Conservation (phyloP, 2,797 vertebrate genomes). For the Smutsia temminckii region DNA sequence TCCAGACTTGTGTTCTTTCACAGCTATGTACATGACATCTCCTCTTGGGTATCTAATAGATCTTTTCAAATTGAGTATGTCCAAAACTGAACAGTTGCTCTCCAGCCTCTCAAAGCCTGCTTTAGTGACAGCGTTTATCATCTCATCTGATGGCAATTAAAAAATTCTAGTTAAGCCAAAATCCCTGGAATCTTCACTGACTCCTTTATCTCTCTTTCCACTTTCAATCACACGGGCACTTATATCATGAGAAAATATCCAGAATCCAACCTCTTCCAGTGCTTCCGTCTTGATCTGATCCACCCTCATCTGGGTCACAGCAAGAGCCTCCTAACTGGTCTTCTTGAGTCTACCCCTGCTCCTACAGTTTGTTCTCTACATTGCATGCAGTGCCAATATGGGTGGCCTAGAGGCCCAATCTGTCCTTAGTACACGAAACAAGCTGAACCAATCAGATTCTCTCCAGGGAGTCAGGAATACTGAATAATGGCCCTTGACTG, state of each 20-base stretch:
- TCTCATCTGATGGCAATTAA: not conserved
- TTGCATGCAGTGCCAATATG: not conserved
- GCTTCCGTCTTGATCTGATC: not conserved
- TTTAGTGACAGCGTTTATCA: not conserved
- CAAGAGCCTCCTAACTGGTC: not conserved
- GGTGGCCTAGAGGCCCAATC: not conserved
- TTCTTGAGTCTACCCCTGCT: not conserved
- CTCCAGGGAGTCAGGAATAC: not conserved
- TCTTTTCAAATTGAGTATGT: not conserved
- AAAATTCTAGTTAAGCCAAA: not conserved
- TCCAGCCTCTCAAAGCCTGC: not conserved
- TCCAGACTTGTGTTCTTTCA: not conserved
- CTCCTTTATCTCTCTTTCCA: not conserved
- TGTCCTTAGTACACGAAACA: not conserved
- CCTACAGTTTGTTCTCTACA: not conserved
- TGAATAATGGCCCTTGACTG: not conserved
- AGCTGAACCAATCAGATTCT: not conserved
- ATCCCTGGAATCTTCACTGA: not conserved
- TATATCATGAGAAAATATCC: conserved; percentile 12
- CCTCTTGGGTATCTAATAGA: not conserved
- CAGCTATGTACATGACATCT: not conserved
- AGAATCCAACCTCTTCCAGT: not conserved
- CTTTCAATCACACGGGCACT: not conserved
- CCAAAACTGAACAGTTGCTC: not conserved
- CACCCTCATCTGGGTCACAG: not conserved